phyloP scores from a whole-genome alignment of 2,113 vertebrate genomes.

The Aspiorhynchus laticeps region DNA sequence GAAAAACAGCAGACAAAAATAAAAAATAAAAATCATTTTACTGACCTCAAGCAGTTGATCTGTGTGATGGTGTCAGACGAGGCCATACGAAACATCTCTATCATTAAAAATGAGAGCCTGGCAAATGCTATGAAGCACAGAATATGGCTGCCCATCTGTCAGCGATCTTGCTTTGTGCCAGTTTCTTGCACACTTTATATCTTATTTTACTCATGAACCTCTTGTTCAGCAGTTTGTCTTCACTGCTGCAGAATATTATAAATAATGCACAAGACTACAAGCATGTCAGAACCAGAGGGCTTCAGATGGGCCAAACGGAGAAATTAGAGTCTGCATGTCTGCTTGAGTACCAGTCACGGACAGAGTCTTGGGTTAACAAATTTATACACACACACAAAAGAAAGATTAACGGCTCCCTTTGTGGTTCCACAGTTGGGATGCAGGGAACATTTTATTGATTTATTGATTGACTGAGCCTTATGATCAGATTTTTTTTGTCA shows the following conservation, averaged over 20 bases:
- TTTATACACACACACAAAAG: not conserved
- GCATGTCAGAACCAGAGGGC: not conserved
- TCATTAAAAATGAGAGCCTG: slow-evolving; percentile 7
- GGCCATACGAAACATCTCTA: not conserved
- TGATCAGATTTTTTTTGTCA: not conserved
- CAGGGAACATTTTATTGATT: not conserved
- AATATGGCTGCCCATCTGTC: slow-evolving; percentile 49
- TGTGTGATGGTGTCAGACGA: not conserved
- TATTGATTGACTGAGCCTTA: not conserved
- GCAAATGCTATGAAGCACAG: slow-evolving; percentile 34
- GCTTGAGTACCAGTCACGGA: slow-evolving; percentile 9
- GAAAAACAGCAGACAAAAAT: too few species aligned
- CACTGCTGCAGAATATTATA: not conserved
- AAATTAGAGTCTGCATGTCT: slow-evolving; percentile 4
- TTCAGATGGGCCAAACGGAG: not conserved
- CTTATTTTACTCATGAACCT: slow-evolving; percentile 25
- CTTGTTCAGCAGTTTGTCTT: slow-evolving; percentile 35
- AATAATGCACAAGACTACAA: slow-evolving; percentile 4
- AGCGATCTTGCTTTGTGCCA: slow-evolving; percentile 28
- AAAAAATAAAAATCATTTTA: too few species aligned
- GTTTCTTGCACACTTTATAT: slow-evolving; percentile 19
- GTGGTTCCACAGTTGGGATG: not conserved
- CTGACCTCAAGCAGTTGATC: not conserved
- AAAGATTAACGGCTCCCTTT: too few species aligned
- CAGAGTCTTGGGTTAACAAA: not conserved